Evolutionary conservation across 2,113 vertebrate species (phyloP), one percentile per base, ranked within the genome.

Genomic region (Onychostoma macrolepis): DNA sequence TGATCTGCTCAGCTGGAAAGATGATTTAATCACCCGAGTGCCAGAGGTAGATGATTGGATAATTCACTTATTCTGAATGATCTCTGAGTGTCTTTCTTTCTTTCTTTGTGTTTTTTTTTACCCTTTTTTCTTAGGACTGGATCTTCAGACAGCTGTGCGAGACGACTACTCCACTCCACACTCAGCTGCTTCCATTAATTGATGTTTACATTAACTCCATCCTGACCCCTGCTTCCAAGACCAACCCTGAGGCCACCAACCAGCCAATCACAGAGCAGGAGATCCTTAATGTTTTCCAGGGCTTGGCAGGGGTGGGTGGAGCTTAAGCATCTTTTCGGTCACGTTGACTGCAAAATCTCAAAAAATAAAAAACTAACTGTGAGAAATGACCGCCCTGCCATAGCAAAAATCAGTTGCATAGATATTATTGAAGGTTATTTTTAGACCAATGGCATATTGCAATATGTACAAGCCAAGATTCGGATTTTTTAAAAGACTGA

Each of bases 191-290:
- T 75, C 97, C 98, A 83, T 95, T 99, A 2, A 97, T 99, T 12
- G 98, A 99, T 13, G 98, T 97, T 74, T 99, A 99, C 88, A 97
- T 99, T 90, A 99, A 98, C 93, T 99, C 98, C 87, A 95, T 99
- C 86, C 97, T 99, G 85, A 99, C 98, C 38, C 98, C 98, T 41
- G 98, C 98, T 6, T 99, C 98, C 15, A 99, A 99, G 89, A 97
- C 97, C 84, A 99, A 98, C 91, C 98, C 98, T 0, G 98, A 99
- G 94, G 98, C 98, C 89, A 99, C 98, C 77, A 99, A 99, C 89
- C 97, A 99, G 92, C 98, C 98, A 63, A 96, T 99, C 91, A 99
- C 98, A 0, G 98, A 99, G 50, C 97, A 99, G 91, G 98, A 99
- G 93, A 99, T 99, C 89, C 94, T 99, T 63, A 96, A 92, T 67